Evolutionary conservation across 2,888 invertebrate species (phyloP).

Genomic region (Argyra leucocephala): DNA sequence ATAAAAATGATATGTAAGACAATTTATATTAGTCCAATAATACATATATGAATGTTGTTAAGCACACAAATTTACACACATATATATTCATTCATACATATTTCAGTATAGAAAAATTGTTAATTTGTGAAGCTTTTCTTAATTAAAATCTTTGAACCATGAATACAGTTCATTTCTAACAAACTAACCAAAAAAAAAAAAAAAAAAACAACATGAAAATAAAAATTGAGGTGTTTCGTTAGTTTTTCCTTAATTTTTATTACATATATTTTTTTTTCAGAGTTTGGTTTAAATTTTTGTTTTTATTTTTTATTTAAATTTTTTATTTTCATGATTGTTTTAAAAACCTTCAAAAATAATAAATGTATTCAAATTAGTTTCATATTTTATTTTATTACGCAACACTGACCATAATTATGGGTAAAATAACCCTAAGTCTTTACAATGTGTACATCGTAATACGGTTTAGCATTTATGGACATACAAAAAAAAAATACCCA

Average conservation of each 20-base stretch:
- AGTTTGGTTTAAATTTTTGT: not conserved
- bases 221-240: not conserved
- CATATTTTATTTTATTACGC: conserved; percentile 6
- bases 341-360: conserved; percentile 2
- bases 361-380: conserved; percentile 6
- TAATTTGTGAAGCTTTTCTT: not conserved
- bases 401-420: conserved; percentile 6
- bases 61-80: no score
- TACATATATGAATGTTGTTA: no score
- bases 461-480: not conserved
- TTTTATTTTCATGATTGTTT: not conserved
- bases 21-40: no score
- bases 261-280: not conserved
- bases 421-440: not conserved
- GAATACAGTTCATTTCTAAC: not conserved
- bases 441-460: no score
- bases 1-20: no score
- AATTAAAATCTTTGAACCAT: conserved; percentile 6
- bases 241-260: not conserved
- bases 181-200: not conserved
- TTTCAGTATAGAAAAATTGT: not conserved
- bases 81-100: no score
- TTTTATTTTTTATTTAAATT: not conserved
- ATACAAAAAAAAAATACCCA: not conserved
- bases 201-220: not conserved